Conservation (phyloP, 2,888 invertebrate genomes). For the Andrena praecox region DNA sequence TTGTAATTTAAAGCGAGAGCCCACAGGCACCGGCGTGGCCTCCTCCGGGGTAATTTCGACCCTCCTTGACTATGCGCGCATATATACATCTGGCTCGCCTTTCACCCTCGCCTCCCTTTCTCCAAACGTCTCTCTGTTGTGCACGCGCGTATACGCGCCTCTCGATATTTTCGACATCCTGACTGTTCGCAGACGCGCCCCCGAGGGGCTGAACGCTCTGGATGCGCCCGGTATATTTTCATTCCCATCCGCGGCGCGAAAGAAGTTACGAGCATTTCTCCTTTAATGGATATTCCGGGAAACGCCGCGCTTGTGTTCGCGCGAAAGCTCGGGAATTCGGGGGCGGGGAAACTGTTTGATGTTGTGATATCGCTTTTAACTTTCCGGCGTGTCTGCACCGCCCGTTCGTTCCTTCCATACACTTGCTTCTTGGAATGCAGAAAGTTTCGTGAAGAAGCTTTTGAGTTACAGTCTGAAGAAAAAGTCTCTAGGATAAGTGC, state of each 20-base stretch:
- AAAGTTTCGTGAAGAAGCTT: too few species aligned
- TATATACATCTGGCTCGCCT: constrained; percentile 42
- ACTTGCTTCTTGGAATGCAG: constrained; percentile 4
- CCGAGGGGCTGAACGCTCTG: neutral
- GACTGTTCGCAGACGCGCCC: constrained; percentile 41
- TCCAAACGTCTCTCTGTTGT: constrained; percentile 38
- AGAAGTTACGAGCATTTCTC: constrained; percentile 54
- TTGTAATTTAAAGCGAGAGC: constrained; percentile 71
- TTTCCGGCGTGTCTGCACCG: neutral
- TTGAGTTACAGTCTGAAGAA: too few species aligned
- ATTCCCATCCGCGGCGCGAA: constrained; percentile 43
- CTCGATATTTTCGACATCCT: constrained; percentile 54
- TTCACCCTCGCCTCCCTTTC: constrained; percentile 46
- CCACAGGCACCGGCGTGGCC: constrained; percentile 46
- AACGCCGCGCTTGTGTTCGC: constrained; percentile 25
- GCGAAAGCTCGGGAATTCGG: constrained; percentile 17
- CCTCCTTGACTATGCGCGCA: constrained; percentile 47
- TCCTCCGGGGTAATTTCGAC: constrained; percentile 64
- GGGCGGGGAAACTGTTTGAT: constrained; percentile 44
- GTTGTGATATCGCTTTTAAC: neutral
- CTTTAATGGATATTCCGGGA: constrained; percentile 63
- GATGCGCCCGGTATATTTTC: constrained; percentile 61
- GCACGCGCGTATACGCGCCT: neutral
- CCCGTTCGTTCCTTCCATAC: neutral
- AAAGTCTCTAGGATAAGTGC: too few species aligned